Evolutionary conservation across 2,888 invertebrate genomes (phyloP).

Genomic region (Autographa pulchrina): DNA sequence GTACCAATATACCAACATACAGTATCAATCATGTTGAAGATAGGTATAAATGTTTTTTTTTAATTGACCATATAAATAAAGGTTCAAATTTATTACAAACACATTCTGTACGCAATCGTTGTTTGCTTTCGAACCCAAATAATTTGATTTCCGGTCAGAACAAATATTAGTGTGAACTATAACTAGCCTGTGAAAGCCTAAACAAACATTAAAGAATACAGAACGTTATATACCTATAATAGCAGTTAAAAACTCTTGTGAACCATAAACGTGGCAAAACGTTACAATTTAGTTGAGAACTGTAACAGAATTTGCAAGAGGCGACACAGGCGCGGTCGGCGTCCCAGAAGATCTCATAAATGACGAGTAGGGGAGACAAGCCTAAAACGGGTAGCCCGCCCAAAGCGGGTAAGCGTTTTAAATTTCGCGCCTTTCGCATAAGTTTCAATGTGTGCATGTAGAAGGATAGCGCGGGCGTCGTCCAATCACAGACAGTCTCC

Average conservation of each 20-base stretch:
- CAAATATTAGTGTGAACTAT: neutral
- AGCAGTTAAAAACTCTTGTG: constrained; percentile 30
- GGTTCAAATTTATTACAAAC: neutral
- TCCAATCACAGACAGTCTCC: too few relatives aligned
- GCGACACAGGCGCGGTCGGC: constrained; percentile 35
- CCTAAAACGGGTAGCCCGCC: too few relatives aligned
- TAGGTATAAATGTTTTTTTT: too few relatives aligned
- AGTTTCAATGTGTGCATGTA: too few relatives aligned
- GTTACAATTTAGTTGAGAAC: constrained; percentile 34
- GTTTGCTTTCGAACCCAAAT: neutral
- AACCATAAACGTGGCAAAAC: constrained; percentile 24
- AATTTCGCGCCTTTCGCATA: too few relatives aligned
- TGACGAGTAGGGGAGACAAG: too few relatives aligned
- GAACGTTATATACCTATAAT: neutral
- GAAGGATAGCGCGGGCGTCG: too few relatives aligned
- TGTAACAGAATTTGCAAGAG: constrained; percentile 39
- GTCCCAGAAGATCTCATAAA: constrained; percentile 47
- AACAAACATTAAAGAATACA: neutral
- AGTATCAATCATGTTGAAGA: too few relatives aligned
- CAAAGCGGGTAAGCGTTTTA: too few relatives aligned
- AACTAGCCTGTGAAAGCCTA: constrained; percentile 4
- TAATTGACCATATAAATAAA: neutral
- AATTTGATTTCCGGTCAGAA: neutral
- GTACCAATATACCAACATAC: too few relatives aligned
- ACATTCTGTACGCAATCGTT: neutral